Base-by-base conservation (phyloP, 2,797 vertebrate species). In the Enteromius thamalakanensis region DNA sequence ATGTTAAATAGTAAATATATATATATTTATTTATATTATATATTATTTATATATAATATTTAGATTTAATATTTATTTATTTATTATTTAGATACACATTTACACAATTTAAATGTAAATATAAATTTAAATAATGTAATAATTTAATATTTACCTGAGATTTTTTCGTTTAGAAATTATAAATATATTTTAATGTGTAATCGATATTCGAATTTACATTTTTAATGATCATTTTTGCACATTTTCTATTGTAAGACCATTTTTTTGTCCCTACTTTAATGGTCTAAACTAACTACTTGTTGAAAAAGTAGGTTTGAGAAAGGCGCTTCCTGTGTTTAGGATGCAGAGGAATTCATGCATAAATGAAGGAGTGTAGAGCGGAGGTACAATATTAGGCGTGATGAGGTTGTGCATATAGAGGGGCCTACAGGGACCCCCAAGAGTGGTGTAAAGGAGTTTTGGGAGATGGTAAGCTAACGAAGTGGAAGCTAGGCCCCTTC, bases 321-420 rank as follows among this genome's bases (percentile, higher is more conserved):
- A 88, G 78, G 81, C 86, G 90, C 88, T 86, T 89, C 88, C 89
- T 86, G 87, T 91, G 86, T 90, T 90, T 87, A 87, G 89, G 83
- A 92, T 89, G 87, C 88, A 89, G 90, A 87, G 84, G 89, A 90
- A 89, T 89, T 89, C 86, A 90, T 89, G 86, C 84, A 88, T 88
- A 81, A 77, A 87, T 69, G 37, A 65, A 64, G 76, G 71, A 80
- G 75, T 72, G 42, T 84, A 91, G 89, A 90, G 84, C 80, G 88
- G 86, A 81, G 89, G 91, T 75, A 75, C n/a, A 32, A 72, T 55
- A 87, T 89, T 79, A 80, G 88, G 88, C 81, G 26, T 76, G 87
- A 86, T 65, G 79, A 74, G 91, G 77, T 87, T 85, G 82, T 85
- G 78, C 40, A 80, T 88, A 83, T 64, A 92, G 65, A 84, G 79